Base-by-base conservation (phyloP, 2,797 vertebrate genomes). In the Melanotaenia boesemani region DNA sequence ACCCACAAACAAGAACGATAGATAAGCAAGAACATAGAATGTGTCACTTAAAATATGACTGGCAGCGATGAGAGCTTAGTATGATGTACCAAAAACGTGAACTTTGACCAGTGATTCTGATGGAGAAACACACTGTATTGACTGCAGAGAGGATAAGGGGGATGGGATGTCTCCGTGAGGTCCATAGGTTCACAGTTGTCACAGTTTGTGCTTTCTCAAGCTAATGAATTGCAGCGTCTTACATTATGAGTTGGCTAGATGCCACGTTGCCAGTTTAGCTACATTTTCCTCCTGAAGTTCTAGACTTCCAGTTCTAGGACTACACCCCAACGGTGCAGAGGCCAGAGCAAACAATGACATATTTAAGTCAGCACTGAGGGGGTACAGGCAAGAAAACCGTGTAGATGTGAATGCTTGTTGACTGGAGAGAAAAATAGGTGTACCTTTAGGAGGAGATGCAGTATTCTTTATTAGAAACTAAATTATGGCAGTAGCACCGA, bases 241-340 rank as follows among this genome's bases (percentile, higher is more conserved):
- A 92, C 88, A 95, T 96, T 96, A 96, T 94, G 94, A 93, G 87
- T 92, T 97, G 95, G 95, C 95, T 82, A 91, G 55, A 86, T 91
- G 93, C 95, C 94, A 94, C 93, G 81, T 77, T 82, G 76, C 93
- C 88, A 80, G 93, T 79, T 87, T 92, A 95, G 95, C 95, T 93
- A 9, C 57, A 81, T 72, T 68, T 72, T 80, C 36, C 92, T 95
- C 93, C 95, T 94, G 92, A 91, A 95, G 95, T 68, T 54, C 65
- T 65, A 57, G 63, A 85, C 74, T 84, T 72, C 54, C 41, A 63
- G 52, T 24, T 77, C 72, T 81, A 79, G 84, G 79, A 80, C 55
- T 58, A 41, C 52, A 80, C 85, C 83, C 77, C 72, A 75, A 11
- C 11, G 5, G 65, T 54, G 46, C 75, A 80, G 69, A 85, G 72